Conservation (phyloP, 35 echinoderm and acorn worm species). For the Amphiura filiformis region DNA sequence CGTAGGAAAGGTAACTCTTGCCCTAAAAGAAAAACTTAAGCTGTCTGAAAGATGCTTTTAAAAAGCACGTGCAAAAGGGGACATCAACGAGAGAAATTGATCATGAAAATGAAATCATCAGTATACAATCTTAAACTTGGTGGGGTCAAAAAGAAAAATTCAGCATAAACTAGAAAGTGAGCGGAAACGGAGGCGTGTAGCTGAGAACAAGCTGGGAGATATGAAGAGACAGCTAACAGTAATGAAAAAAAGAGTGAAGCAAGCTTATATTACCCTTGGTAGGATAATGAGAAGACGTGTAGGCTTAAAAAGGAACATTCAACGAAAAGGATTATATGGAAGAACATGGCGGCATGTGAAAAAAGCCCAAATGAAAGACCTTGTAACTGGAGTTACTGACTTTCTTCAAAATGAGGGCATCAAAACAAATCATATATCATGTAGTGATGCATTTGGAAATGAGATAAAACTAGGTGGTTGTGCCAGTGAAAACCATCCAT, state of each 20-base stretch:
- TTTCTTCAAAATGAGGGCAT: constrained; percentile 6
- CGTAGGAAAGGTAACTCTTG: neutral
- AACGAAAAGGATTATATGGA: neutral
- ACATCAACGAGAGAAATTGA: neutral
- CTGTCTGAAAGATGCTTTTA: neutral
- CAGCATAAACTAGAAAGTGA: constrained; percentile 34
- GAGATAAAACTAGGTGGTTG: neutral
- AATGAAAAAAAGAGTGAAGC: neutral
- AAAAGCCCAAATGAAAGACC: neutral
- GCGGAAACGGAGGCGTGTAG: neutral
- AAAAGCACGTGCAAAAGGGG: neutral
- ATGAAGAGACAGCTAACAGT: neutral
- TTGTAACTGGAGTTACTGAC: neutral
- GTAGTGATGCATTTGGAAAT: neutral
- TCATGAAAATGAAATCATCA: neutral
- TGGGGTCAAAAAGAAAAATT: constrained; percentile 3
- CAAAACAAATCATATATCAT: neutral
- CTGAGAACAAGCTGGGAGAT: neutral
- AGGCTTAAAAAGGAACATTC: neutral
- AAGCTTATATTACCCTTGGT: neutral
- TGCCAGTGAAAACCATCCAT: neutral
- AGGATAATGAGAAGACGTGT: neutral
- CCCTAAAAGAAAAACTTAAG: neutral
- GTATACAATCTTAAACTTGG: constrained; percentile 19
- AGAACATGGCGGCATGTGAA: neutral